phyloP scores from a whole-genome alignment of 2,797 vertebrate species.

The Brachyrhaphis roseni region DNA sequence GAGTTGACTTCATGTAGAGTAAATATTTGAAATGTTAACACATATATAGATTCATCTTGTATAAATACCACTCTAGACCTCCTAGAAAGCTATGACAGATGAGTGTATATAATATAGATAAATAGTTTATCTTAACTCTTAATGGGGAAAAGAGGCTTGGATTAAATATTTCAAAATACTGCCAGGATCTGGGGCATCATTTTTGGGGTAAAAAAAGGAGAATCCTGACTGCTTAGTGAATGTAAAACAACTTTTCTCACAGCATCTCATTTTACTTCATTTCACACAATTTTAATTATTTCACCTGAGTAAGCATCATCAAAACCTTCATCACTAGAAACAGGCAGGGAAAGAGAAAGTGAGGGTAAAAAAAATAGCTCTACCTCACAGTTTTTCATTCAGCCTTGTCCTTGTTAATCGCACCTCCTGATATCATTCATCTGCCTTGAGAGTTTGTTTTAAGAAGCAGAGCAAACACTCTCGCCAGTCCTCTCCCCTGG shows the following conservation, averaged over 20 bases:
- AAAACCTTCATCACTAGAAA: slow-evolving; percentile 37
- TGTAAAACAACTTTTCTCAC: slow-evolving; percentile 11
- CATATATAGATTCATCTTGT: slow-evolving; percentile 46
- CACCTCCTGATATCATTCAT: slow-evolving; percentile 76
- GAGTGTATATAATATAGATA: slow-evolving; percentile 74
- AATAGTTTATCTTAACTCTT: slow-evolving; percentile 77
- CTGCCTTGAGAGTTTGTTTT: slow-evolving; percentile 77
- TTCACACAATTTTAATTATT: slow-evolving; percentile 14
- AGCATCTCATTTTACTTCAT: slow-evolving; percentile 15
- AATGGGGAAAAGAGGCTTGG: slow-evolving; percentile 63
- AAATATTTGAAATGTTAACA: slow-evolving; percentile 66
- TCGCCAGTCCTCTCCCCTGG: slow-evolving; percentile 64
- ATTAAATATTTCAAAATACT: slow-evolving; percentile 28
- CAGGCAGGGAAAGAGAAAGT: slow-evolving; percentile 27
- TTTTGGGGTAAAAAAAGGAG: slow-evolving; percentile 35
- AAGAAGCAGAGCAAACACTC: slow-evolving; percentile 74
- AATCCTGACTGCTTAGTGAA: neutral
- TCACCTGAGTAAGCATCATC: slow-evolving; percentile 43
- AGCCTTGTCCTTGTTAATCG: slow-evolving; percentile 68
- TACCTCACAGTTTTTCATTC: slow-evolving; percentile 66
- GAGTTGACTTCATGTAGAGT: slow-evolving; percentile 18
- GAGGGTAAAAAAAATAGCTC: slow-evolving; percentile 37
- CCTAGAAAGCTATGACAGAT: slow-evolving; percentile 68
- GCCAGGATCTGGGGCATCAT: slow-evolving; percentile 47
- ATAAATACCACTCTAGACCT: slow-evolving; percentile 43